A percentile compares a stretch with the other conserved stretches of the same genome.
phyloP scores from a whole-genome alignment of 2,888 invertebrate genomes.

The Oithona nana region DNA sequence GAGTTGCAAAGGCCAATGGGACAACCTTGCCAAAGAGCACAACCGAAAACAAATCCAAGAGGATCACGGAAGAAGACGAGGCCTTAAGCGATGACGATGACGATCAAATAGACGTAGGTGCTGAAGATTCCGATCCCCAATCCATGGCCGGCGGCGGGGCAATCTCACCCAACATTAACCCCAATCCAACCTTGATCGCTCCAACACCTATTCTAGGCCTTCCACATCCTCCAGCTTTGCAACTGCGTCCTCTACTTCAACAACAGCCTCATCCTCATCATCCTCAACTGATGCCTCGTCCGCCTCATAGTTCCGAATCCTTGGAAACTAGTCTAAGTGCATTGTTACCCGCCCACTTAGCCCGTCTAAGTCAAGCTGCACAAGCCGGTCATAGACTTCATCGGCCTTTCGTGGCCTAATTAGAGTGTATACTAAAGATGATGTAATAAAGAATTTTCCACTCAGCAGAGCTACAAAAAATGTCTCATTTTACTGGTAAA shows the following conservation, averaged over 20 bases:
- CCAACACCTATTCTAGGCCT: background rate
- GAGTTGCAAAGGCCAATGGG: background rate
- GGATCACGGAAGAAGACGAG: background rate
- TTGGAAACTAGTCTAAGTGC: constrained; percentile 1
- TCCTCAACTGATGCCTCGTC: background rate
- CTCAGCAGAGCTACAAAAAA: too few relatives aligned
- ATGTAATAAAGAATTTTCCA: too few relatives aligned
- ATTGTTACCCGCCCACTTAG: background rate
- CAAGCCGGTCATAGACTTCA: background rate
- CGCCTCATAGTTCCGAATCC: background rate
- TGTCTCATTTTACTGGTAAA: too few relatives aligned
- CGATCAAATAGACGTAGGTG: background rate
- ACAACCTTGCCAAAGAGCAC: background rate
- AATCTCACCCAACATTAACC: background rate
- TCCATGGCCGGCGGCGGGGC: too few relatives aligned
- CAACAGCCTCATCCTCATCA: background rate
- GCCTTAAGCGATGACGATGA: background rate
- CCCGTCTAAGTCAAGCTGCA: background rate
- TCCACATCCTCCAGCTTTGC: background rate
- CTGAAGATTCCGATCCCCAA: background rate
- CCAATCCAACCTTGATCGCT: background rate
- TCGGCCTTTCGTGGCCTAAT: constrained; percentile 6
- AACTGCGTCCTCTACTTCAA: background rate
- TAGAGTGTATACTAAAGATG: background rate
- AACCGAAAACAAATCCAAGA: background rate